Conservation (phyloP, 2,888 invertebrate species). For the Ellobium chinense region DNA sequence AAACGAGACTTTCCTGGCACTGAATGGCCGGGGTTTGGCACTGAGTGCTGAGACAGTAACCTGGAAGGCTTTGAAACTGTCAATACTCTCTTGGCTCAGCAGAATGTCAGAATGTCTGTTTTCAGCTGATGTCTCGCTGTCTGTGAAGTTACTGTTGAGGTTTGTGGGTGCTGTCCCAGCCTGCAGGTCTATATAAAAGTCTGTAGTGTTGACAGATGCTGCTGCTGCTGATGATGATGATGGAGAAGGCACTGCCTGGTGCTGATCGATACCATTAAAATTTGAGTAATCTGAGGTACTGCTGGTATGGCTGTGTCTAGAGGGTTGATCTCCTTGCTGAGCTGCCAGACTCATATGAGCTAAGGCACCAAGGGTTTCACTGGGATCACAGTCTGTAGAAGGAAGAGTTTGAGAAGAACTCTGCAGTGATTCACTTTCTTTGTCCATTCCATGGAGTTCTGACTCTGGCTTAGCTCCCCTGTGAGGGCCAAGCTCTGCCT, state of each 20-base stretch:
- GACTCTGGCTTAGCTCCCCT: not conserved
- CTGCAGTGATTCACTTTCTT: not conserved
- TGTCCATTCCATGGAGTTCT: not conserved
- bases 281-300: not conserved
- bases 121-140: not conserved
- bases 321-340: not conserved
- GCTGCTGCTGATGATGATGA: not conserved
- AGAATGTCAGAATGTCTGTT: not conserved
- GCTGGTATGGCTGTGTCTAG: no score
- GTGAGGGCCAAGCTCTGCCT: not conserved
- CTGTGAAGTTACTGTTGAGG: not conserved
- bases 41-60: not conserved
- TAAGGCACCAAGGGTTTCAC: not conserved
- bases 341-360: not conserved
- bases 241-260: not conserved
- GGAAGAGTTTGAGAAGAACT: not conserved
- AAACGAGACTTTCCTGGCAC: constrained; percentile 27
- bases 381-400: not conserved
- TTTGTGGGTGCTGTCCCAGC: not conserved
- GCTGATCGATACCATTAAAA: not conserved
- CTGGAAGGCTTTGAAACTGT: constrained; percentile 16
- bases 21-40: not conserved
- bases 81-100: constrained; percentile 5
- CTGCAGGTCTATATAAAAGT: not conserved
- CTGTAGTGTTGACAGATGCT: not conserved